Evolutionary conservation across 2,888 invertebrate species (phyloP).

Genomic region (Sarcophaga rosellei): DNA sequence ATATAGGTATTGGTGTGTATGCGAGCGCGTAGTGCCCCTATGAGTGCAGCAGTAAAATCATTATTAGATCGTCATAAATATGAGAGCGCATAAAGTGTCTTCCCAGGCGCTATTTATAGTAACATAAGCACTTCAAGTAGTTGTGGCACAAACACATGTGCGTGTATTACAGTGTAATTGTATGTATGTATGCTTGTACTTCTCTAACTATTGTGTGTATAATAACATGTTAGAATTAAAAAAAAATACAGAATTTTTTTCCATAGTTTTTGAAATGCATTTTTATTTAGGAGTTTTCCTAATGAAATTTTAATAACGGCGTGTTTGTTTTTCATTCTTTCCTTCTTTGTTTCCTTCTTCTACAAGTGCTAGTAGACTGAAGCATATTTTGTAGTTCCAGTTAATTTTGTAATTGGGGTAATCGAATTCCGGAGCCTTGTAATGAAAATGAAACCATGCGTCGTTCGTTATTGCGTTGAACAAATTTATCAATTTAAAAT

Average conservation of each 20-base stretch:
- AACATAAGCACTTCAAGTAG: constrained; percentile 40
- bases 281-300: constrained; percentile 51
- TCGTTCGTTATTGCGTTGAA: not conserved
- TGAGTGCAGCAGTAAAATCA: constrained; percentile 69
- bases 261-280: constrained; percentile 2
- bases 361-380: constrained; percentile 19
- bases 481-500: constrained; percentile 20
- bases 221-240: not conserved
- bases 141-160: constrained; percentile 24
- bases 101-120: constrained; percentile 78
- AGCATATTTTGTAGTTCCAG: constrained; percentile 23
- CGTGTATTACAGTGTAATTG: not conserved
- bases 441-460: not conserved
- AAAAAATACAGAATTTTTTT: not conserved
- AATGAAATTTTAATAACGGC: constrained; percentile 61
- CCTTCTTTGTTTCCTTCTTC: not conserved
- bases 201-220: not conserved
- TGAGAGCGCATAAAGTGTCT: constrained; percentile 73
- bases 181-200: constrained; percentile 6
- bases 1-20: not conserved
- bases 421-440: constrained; percentile 31
- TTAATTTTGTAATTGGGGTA: constrained; percentile 51
- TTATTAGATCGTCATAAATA: constrained; percentile 72
- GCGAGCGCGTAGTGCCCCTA: constrained; percentile 32
- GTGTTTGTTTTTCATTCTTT: constrained; percentile 9